phyloP scores from a whole-genome alignment of 2,888 invertebrate species.

The Euproctis similis region DNA sequence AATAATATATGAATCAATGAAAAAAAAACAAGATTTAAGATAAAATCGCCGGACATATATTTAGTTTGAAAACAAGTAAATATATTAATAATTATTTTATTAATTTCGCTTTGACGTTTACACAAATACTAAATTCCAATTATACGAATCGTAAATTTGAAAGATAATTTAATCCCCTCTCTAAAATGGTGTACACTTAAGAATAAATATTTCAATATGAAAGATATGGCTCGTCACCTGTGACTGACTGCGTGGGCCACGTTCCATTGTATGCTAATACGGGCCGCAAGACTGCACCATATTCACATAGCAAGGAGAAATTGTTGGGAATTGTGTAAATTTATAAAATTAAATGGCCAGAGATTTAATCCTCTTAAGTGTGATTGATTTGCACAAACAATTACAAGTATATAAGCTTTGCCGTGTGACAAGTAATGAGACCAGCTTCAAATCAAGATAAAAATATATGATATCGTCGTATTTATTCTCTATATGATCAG shows the following conservation, averaged over 20 bases:
- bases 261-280: constrained; percentile 51
- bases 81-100: too few species aligned
- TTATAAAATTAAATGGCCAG: constrained; percentile 27
- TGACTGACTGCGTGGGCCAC: constrained; percentile 41
- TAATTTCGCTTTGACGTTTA: too few species aligned
- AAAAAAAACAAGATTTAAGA: too few species aligned
- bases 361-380: constrained; percentile 23
- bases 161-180: constrained; percentile 20
- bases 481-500: too few species aligned
- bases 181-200: constrained; percentile 16
- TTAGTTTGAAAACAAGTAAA: too few species aligned
- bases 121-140: constrained; percentile 2
- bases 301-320: constrained; percentile 39
- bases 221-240: constrained; percentile 59
- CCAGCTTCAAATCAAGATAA: too few species aligned
- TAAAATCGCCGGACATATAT: too few species aligned
- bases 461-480: too few species aligned
- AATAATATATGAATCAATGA: too few species aligned
- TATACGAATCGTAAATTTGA: constrained; percentile 15
- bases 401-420: constrained; percentile 11
- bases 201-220: constrained; percentile 26
- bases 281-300: constrained; percentile 21
- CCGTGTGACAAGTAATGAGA: too few species aligned
- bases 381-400: constrained; percentile 27
- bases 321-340: constrained; percentile 44